Conservation (phyloP, 2,797 vertebrate species). For the Emydoidea blandingii region DNA sequence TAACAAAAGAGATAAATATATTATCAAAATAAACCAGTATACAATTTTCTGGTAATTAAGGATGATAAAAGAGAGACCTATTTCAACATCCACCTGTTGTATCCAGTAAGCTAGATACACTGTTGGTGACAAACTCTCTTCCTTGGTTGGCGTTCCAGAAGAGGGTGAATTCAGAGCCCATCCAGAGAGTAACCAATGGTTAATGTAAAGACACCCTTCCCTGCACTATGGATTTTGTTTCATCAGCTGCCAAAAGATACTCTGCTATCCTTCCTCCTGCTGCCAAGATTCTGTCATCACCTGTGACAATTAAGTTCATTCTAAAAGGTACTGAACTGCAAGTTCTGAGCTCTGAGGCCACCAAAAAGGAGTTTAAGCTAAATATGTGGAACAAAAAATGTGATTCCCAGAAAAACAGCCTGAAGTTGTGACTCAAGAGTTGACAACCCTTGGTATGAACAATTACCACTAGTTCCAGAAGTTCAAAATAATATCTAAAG, state of each 20-base stretch:
- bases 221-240: conserved; percentile 40
- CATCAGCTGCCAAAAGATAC: conserved; percentile 55
- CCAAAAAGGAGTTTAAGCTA: conserved; percentile 2
- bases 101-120: neutral
- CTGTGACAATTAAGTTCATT: conserved; percentile 47
- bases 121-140: neutral
- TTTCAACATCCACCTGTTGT: neutral
- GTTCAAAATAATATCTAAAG: neutral
- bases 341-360: conserved; percentile 35
- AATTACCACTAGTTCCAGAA: neutral
- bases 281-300: conserved; percentile 59
- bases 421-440: neutral
- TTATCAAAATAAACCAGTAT: neutral
- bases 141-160: neutral
- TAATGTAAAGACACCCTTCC: neutral
- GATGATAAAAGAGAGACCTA: neutral
- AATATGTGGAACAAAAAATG: neutral
- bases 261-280: neutral
- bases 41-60: neutral
- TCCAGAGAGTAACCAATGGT: neutral
- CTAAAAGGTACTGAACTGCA: conserved; percentile 24
- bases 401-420: neutral
- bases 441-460: neutral
- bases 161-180: neutral
- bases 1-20: neutral